Base-by-base conservation (phyloP, 2,888 invertebrate species). In the Drosophila flavopinicola region DNA sequence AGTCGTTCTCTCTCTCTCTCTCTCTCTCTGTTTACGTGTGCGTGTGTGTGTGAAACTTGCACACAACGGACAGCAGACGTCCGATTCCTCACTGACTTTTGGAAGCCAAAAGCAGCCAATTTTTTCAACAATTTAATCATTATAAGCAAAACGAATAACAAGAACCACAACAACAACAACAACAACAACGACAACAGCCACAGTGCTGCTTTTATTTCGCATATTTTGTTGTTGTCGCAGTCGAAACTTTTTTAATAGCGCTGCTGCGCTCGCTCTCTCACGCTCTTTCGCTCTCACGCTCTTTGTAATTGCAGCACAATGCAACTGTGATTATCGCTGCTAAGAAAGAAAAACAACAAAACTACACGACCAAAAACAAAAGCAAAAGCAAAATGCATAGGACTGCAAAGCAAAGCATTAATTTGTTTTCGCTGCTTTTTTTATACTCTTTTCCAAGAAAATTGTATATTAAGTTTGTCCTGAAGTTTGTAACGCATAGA, bases 121-220 rank as follows among this genome's bases (percentile, higher is more conserved):
- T 39, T 67, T 61, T 54, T 66, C 58, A 75, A 66, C 78, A 82
- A 71, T 78, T 82, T 68, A 66, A 78, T 83, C 72, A 78, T 75
- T 78, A 78, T 71, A 75, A 71, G 58, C 63, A 58, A 75, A 67
- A 23, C 63, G 39, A 45, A 44, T 10, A 39, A 25, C 13, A 39
- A 37, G 27, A 32, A 53, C 53, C 30, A 15, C 23, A 44, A 9
- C 9, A 24, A 1, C 24, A 39, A 11, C 20, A 29, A 23, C 35
- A 27, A 25, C 54, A 54, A 15, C 24, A 13, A 6, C 10, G 25
- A 13, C 41, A 20, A 24, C 23, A 11, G 30, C 24, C 3, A 23
- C 29, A 24, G 51, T 15, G 7, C 6, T 24, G 10, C 15, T 17
- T 35, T 27, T 58, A n/a, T 13, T 24, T 44, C 30, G 35, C 60